phyloP scores from a whole-genome alignment of 2,113 vertebrate species.

The Bagarius yarrelli region DNA sequence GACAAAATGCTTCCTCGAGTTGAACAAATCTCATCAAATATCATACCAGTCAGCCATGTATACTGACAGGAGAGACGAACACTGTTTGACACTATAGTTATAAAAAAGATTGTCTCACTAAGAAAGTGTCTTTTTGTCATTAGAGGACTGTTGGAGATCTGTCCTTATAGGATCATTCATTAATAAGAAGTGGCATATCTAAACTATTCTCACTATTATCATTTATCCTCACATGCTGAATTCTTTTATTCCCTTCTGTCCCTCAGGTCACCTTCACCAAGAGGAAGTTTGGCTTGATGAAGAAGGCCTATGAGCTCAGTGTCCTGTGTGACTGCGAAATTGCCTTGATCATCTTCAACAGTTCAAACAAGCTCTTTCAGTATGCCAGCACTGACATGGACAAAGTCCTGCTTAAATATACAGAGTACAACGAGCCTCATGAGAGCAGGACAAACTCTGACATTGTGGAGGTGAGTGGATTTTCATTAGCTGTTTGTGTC shows the following conservation, averaged over 20 bases:
- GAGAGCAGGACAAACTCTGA: constrained; percentile 99
- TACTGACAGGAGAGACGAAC: not conserved
- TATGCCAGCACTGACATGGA: constrained; percentile 99
- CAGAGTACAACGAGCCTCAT: constrained; percentile 98
- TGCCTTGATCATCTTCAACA: constrained; percentile 99
- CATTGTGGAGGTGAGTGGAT: constrained; percentile 95
- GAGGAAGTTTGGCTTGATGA: constrained; percentile 99
- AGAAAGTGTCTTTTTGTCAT: not conserved
- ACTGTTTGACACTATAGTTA: too few species aligned
- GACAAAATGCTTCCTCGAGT: not conserved
- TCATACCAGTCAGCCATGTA: not conserved
- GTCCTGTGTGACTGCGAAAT: constrained; percentile 99
- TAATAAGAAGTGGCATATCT: not conserved
- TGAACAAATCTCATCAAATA: not conserved
- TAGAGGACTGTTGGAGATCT: not conserved
- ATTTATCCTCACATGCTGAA: constrained; percentile 21
- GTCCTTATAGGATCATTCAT: not conserved
- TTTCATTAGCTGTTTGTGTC: not conserved
- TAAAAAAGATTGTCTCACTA: not conserved
- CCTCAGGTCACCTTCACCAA: constrained; percentile 97
- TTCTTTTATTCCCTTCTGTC: constrained; percentile 53
- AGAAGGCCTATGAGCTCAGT: constrained; percentile 98
- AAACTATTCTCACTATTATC: not conserved
- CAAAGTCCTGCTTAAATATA: constrained; percentile 99
- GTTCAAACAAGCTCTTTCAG: constrained; percentile 99